Base-by-base conservation (phyloP, 92 coral and sea anemone species). In the Phenganax marumi region DNA sequence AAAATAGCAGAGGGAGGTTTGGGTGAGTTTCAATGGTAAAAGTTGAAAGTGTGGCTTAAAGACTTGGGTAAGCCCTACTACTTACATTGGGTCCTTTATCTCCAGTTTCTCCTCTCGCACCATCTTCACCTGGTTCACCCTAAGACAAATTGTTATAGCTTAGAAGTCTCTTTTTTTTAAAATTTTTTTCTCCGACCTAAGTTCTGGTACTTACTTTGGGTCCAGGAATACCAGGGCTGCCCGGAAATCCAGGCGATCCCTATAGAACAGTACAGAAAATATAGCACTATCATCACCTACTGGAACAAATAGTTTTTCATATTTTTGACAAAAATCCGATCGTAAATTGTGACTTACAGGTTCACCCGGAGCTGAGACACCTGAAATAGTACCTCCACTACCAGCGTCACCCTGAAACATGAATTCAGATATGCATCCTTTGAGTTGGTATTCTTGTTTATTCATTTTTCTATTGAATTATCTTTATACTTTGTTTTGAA, bases 341-440 rank as follows among this genome's bases (percentile, higher is more conserved):
- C 43, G 43, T 33, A 33, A 33, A 25, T 74, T 54, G 12, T 23
- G 43, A 66, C 72, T 66, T 66, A 66, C 72, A 66, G 26, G 49
- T 24, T 66, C 72, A 23, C 49, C 72, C 24, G 49, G 72, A 3
- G 72, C 50, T 66, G 72, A 25, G 43, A 23, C 49, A 12, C 49
- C 72, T 66, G 49, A 48, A 23, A 66, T 66, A 12, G 50, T 66
- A 66, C 72, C 72, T 25, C 8, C 14, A 66, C 11, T 24, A 10
- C 72, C 72, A 66, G 72, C 16, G 43, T 66, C 72, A 66, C 72
- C 72, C 72, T 66, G 50, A 66, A 21, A 56, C 63, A 56, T 56
- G 43, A 62, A 66, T n/a, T 6, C 16, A 14, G 8, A 25, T 5
- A 33, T 33, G 43, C 43, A 33, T 33, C 43, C 43, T 33, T 33